Percentiles rank a stretch among this genome's conserved stretches.
Conservation (phyloP, 2,888 invertebrate species). For the Phaedon cochleariae region DNA sequence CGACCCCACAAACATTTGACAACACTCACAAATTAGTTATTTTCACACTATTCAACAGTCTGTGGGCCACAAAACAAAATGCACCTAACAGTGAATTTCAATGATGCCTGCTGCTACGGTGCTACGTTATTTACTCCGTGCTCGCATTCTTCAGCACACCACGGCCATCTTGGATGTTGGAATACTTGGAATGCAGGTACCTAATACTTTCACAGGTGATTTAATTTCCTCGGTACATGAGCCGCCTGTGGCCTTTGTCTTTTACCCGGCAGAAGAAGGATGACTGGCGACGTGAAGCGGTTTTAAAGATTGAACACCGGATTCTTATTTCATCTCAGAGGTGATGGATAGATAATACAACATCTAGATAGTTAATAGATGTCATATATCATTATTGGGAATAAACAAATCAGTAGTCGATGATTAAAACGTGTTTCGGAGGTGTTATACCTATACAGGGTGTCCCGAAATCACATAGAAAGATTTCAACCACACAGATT, state of each 20-base stretch:
- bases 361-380: no score
- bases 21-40: not conserved
- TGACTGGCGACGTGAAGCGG: constrained; percentile 27
- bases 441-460: no score
- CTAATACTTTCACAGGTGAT: constrained; percentile 43
- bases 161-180: constrained; percentile 57
- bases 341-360: not conserved
- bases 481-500: no score
- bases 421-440: no score
- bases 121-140: constrained; percentile 50
- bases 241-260: constrained; percentile 39
- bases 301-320: not conserved
- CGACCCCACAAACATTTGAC: constrained; percentile 13
- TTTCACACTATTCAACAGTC: constrained; percentile 28
- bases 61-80: constrained; percentile 46
- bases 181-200: constrained; percentile 59
- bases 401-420: not conserved
- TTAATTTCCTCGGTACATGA: constrained; percentile 39
- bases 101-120: constrained; percentile 26
- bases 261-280: constrained; percentile 33
- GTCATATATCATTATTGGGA: not conserved
- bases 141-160: constrained; percentile 54
- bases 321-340: not conserved
- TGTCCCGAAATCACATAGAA: no score
- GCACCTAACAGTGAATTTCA: constrained; percentile 52